A percentile compares a stretch with the other conserved stretches of the same genome.
Evolutionary conservation across 2,888 invertebrate species (phyloP).

Genomic region (Helleia helle): DNA sequence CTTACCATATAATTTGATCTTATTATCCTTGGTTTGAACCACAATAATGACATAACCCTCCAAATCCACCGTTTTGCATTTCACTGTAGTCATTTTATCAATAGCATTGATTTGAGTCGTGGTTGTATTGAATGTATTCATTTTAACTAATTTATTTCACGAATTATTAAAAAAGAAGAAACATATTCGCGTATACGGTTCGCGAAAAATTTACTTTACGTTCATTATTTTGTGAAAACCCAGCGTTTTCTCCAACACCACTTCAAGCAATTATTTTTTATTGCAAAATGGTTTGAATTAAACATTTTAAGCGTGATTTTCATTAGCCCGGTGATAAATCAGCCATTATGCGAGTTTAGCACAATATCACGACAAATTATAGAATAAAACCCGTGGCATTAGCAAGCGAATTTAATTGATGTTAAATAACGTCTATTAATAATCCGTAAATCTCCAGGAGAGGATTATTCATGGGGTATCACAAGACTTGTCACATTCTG

Average conservation of each 20-base stretch:
- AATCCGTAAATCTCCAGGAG: slow-evolving; percentile 11
- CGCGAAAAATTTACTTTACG: not conserved
- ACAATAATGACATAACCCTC: slow-evolving; percentile 96
- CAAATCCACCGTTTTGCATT: slow-evolving; percentile 83
- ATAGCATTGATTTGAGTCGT: slow-evolving; percentile 64
- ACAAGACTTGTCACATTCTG: slow-evolving; percentile 28
- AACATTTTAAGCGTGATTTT: slow-evolving; percentile 47
- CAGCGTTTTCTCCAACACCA: slow-evolving; percentile 68
- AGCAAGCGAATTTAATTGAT: not conserved
- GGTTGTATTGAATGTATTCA: slow-evolving; percentile 66
- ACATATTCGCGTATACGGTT: not conserved
- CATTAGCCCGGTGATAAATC: slow-evolving; percentile 51
- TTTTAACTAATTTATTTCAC: slow-evolving; percentile 29
- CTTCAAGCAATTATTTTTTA: slow-evolving; percentile 52
- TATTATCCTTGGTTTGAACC: slow-evolving; percentile 94
- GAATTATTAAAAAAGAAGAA: not conserved
- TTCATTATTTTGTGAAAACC: slow-evolving; percentile 22
- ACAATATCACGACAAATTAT: slow-evolving; percentile 11
- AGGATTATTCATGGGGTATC: slow-evolving; percentile 23
- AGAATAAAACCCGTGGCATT: slow-evolving; percentile 14
- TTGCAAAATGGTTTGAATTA: slow-evolving; percentile 33
- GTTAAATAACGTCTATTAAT: not conserved
- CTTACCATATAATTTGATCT: slow-evolving; percentile 93
- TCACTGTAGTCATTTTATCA: slow-evolving; percentile 66
- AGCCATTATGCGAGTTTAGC: slow-evolving; percentile 37